phyloP scores from a whole-genome alignment of 1,140 invertebrate species.

The Eumeta japonica region DNA sequence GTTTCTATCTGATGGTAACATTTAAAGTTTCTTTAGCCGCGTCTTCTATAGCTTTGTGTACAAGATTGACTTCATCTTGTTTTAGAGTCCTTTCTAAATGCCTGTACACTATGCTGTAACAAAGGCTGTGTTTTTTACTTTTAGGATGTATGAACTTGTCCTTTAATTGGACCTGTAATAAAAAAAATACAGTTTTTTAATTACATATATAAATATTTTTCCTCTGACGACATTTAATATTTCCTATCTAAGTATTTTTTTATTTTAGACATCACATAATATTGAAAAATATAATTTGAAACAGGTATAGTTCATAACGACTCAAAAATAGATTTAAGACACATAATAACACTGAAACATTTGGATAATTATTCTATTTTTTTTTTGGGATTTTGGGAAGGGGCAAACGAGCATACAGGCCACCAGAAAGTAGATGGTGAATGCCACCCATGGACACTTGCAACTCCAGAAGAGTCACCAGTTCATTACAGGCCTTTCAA shows the following conservation, averaged over 20 bases:
- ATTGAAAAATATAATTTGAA: not conserved
- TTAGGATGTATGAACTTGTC: conserved; percentile 91
- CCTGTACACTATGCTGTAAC: conserved; percentile 91
- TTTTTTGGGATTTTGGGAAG: too few species aligned
- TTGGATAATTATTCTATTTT: too few species aligned
- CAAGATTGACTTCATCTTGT: conserved; percentile 81
- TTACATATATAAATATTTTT: not conserved
- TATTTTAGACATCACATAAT: not conserved
- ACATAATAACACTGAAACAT: too few species aligned
- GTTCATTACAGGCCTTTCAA: too few species aligned
- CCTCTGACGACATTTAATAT: not conserved
- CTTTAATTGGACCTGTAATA: conserved; percentile 71
- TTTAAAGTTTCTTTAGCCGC: conserved; percentile 62
- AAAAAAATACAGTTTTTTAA: conserved; percentile 8
- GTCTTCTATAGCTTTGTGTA: conserved; percentile 79
- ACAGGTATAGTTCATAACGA: not conserved
- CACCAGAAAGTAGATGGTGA: too few species aligned
- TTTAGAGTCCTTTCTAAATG: conserved; percentile 88
- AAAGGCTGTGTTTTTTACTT: conserved; percentile 78
- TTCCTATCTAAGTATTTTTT: not conserved
- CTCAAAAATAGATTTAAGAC: too few species aligned
- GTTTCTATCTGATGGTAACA: conserved; percentile 69
- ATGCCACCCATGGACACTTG: too few species aligned
- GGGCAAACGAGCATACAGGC: too few species aligned
- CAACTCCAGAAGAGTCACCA: too few species aligned